Evolutionary conservation across 2,113 vertebrate genomes (phyloP).

Genomic region (Pangasianodon gigas): DNA sequence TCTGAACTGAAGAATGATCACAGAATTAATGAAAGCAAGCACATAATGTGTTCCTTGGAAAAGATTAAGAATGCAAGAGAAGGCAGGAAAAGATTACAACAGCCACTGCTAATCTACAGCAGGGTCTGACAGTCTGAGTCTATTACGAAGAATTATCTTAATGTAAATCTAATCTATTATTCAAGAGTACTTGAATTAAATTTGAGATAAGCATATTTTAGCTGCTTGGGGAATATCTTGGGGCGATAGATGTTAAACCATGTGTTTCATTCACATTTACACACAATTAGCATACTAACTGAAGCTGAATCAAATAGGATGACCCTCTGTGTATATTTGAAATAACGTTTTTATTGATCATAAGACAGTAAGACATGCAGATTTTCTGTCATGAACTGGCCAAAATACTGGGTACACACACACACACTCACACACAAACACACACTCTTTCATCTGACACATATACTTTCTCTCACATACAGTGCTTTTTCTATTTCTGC

Average conservation of each 20-base stretch:
- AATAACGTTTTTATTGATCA: slow-evolving; percentile 13
- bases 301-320: not conserved
- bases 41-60: slow-evolving; percentile 37
- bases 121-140: too few relatives aligned
- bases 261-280: not conserved
- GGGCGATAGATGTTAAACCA: not conserved
- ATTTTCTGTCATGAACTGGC: slow-evolving; percentile 10
- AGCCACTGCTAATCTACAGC: not conserved
- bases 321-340: not conserved
- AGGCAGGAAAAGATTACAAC: not conserved
- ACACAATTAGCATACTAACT: not conserved
- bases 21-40: slow-evolving; percentile 39
- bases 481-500: not conserved
- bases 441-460: not conserved
- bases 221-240: not conserved
- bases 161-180: not conserved
- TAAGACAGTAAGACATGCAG: not conserved
- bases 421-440: slow-evolving; percentile 19
- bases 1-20: slow-evolving; percentile 48
- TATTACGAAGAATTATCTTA: not conserved
- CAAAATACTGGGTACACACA: not conserved
- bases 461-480: not conserved
- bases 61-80: slow-evolving; percentile 10
- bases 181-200: not conserved
- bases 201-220: not conserved